phyloP scores from a whole-genome alignment of 2,113 vertebrate genomes.

The Ellobius talpinus region DNA sequence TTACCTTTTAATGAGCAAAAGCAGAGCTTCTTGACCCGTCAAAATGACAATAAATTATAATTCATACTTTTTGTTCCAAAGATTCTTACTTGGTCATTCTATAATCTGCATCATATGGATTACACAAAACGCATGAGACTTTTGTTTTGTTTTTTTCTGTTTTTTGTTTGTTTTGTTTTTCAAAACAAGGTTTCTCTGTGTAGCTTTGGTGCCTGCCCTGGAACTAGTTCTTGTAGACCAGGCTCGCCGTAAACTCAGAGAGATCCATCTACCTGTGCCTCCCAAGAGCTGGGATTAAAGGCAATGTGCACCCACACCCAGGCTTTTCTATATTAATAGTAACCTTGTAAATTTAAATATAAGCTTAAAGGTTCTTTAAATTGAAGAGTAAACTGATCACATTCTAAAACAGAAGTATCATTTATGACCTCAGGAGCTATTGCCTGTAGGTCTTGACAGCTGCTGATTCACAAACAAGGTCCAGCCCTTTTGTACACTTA shows the following conservation, averaged over 20 bases:
- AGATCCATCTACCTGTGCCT: too few relatives aligned
- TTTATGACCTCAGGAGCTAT: not conserved
- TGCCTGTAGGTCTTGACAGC: not conserved
- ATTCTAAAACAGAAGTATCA: not conserved
- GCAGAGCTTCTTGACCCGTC: not conserved
- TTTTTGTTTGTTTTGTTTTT: too few relatives aligned
- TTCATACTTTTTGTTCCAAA: not conserved
- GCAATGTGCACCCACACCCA: too few relatives aligned
- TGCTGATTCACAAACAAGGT: not conserved
- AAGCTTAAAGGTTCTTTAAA: not conserved
- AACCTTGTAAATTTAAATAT: not conserved
- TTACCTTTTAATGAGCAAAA: slow-evolving; percentile 13
- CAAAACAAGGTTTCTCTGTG: too few relatives aligned
- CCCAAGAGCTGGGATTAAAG: too few relatives aligned
- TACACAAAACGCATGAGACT: not conserved
- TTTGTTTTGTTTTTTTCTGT: not conserved
- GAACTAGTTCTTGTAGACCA: too few relatives aligned
- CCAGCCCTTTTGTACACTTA: not conserved
- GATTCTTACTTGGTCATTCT: not conserved
- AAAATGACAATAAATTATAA: slow-evolving; percentile 20
- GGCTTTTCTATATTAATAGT: slow-evolving; percentile 28
- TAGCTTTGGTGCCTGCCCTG: too few relatives aligned
- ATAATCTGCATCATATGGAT: not conserved
- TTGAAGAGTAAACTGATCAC: not conserved
- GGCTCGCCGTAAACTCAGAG: too few relatives aligned